A percentile compares a stretch with the other conserved stretches of the same genome.
phyloP scores from a whole-genome alignment of 2,797 vertebrate species.

The Lithobates sylvaticus region DNA sequence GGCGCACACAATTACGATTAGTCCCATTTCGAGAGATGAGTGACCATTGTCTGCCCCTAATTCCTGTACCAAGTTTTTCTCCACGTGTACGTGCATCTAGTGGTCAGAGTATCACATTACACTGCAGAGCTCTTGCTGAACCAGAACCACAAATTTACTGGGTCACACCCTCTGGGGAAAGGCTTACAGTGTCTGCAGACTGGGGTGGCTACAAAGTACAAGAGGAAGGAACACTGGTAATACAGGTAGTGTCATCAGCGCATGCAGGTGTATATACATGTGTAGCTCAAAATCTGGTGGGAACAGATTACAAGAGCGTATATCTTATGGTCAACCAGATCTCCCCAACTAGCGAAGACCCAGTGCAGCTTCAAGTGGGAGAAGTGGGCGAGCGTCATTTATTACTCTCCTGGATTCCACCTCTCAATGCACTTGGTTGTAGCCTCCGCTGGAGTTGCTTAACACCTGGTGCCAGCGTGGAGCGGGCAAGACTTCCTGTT shows the following conservation, averaged over 20 bases:
- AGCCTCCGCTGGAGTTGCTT: slow-evolving; percentile 88
- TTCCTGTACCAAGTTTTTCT: slow-evolving; percentile 86
- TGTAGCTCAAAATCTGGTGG: slow-evolving; percentile 92
- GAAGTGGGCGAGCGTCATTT: slow-evolving; percentile 83
- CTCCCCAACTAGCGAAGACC: slow-evolving; percentile 64
- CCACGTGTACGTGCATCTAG: slow-evolving; percentile 77
- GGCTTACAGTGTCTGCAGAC: slow-evolving; percentile 67
- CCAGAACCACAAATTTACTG: slow-evolving; percentile 93
- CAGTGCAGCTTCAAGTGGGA: slow-evolving; percentile 75
- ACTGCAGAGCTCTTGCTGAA: slow-evolving; percentile 93
- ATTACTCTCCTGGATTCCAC: slow-evolving; percentile 86
- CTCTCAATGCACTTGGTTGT: slow-evolving; percentile 83
- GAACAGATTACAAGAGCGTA: slow-evolving; percentile 90
- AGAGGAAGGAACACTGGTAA: slow-evolving; percentile 91
- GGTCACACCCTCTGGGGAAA: slow-evolving; percentile 88
- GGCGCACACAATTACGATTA: slow-evolving; percentile 84
- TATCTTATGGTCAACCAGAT: slow-evolving; percentile 79
- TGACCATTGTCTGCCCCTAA: slow-evolving; percentile 90
- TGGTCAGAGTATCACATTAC: slow-evolving; percentile 79
- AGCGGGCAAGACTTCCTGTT: slow-evolving; percentile 83
- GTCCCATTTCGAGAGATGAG: slow-evolving; percentile 94
- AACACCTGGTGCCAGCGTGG: slow-evolving; percentile 67
- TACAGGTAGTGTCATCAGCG: slow-evolving; percentile 75
- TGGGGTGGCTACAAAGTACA: slow-evolving; percentile 79
- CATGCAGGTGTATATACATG: slow-evolving; percentile 94